Conservation (phyloP, 2,888 invertebrate species). For the Julus scandinavius region DNA sequence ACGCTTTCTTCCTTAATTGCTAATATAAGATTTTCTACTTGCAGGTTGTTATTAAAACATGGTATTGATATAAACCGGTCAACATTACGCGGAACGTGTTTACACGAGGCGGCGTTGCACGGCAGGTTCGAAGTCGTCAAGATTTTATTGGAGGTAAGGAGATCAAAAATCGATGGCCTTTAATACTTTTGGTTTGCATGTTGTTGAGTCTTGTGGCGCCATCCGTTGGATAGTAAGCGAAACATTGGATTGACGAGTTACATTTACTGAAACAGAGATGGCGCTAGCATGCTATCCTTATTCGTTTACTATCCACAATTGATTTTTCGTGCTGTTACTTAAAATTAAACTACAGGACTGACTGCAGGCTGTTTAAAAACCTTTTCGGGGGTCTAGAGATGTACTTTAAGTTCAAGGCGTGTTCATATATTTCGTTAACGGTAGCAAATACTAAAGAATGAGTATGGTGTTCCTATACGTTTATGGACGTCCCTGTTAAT, state of each 20-base stretch:
- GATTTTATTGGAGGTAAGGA: constrained; percentile 63
- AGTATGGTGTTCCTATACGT: too few species aligned
- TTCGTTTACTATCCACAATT: neutral
- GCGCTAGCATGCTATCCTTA: neutral
- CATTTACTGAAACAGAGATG: neutral
- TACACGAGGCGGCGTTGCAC: constrained; percentile 68
- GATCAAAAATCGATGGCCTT: neutral
- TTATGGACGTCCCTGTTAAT: too few species aligned
- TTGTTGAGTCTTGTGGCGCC: neutral
- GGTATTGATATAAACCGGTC: constrained; percentile 67
- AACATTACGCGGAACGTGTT: constrained; percentile 67
- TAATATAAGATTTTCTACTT: constrained; percentile 50
- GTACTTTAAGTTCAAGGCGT: neutral
- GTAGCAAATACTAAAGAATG: neutral
- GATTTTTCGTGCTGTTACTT: neutral
- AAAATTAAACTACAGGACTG: neutral
- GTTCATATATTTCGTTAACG: neutral
- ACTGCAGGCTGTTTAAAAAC: neutral
- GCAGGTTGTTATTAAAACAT: constrained; percentile 65
- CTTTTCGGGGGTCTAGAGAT: neutral
- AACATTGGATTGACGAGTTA: neutral
- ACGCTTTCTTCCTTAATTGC: neutral
- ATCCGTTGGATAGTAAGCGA: neutral
- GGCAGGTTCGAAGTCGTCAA: constrained; percentile 67
- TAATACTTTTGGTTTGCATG: neutral